Base-by-base conservation (phyloP, 2,888 invertebrate species). In the Auanema freiburgensis region DNA sequence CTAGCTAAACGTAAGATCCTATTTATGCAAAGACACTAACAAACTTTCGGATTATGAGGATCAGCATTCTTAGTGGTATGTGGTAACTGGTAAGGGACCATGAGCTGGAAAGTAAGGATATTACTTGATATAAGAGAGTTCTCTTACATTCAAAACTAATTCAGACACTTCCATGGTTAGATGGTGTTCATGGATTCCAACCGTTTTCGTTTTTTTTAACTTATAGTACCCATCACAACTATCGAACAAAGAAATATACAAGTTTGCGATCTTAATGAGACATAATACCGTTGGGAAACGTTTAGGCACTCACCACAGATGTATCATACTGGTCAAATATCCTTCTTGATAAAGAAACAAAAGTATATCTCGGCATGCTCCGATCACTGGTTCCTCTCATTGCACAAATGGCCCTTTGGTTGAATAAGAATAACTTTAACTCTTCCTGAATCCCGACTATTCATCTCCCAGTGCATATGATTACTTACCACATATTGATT, bases 11-110 rank as follows among this genome's bases (percentile, higher is more conserved):
- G 16, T 41, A 33, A 33, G 3, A 33, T 33, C 8, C 8, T 33
- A 33, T 33, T 33, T 33, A 33, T 5, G 33, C 8, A 5, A 33
- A 33, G 33, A 33, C 18, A 23, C n/a, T 2, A 3, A 16, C 16
- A 16, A 42, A 2, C 57, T 46, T 44, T 62, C 56, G 11, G 41
- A 1, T 49, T 46, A 42, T 16, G 25, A 33, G 12, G 18, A 14
- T 8, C 41, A 57, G 57, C 8, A 57, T 55, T 21, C 57, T 55
- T 42, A 46, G 60, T 21, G 59, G 66, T 18, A 33, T 63, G 63
- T 18, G 66, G 66, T 8, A 66, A 23, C 16, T 66, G 66, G 54
- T 66, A 66, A 11, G 66, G 63, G 12, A 66, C 55, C 40, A 66
- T 66, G 60, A 66, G 63, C 55, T 54, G 55, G 10, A 53, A 14